Conservation (phyloP, 2,888 invertebrate species). For the Rhodophaea formosa region DNA sequence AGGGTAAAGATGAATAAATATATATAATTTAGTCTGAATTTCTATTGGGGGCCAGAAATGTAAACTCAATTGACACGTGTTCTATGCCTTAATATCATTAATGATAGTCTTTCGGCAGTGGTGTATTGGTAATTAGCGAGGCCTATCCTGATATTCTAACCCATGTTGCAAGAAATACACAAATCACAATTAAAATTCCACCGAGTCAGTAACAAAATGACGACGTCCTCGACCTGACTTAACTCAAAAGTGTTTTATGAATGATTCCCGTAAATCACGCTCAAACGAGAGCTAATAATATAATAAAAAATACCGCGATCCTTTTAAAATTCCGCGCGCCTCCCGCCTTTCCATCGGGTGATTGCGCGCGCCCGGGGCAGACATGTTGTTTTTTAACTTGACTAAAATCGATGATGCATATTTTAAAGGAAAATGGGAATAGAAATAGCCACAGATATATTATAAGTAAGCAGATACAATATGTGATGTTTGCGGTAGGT, state of each 20-base stretch:
- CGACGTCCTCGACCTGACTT: not conserved
- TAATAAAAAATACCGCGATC: constrained; percentile 41
- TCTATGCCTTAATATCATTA: too few relatives aligned
- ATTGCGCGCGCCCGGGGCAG: constrained; percentile 50
- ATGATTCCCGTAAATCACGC: constrained; percentile 30
- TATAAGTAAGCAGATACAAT: too few relatives aligned
- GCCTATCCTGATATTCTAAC: too few relatives aligned
- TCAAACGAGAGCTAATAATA: constrained; percentile 34
- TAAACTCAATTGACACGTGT: too few relatives aligned
- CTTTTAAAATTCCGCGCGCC: constrained; percentile 58
- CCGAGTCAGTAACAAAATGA: not conserved
- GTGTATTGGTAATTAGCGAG: too few relatives aligned
- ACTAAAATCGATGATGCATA: not conserved
- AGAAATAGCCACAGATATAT: not conserved
- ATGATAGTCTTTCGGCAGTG: too few relatives aligned
- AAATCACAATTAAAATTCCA: not conserved
- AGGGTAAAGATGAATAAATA: too few relatives aligned
- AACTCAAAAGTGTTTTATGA: constrained; percentile 23
- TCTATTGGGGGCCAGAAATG: too few relatives aligned
- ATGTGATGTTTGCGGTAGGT: too few relatives aligned
- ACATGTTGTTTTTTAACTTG: constrained; percentile 26
- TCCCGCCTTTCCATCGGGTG: constrained; percentile 56
- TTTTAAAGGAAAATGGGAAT: not conserved
- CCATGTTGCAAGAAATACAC: too few relatives aligned
- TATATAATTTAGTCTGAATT: too few relatives aligned